Base-by-base conservation (phyloP, 1,140 invertebrate species). In the Archivesica marissinica region DNA sequence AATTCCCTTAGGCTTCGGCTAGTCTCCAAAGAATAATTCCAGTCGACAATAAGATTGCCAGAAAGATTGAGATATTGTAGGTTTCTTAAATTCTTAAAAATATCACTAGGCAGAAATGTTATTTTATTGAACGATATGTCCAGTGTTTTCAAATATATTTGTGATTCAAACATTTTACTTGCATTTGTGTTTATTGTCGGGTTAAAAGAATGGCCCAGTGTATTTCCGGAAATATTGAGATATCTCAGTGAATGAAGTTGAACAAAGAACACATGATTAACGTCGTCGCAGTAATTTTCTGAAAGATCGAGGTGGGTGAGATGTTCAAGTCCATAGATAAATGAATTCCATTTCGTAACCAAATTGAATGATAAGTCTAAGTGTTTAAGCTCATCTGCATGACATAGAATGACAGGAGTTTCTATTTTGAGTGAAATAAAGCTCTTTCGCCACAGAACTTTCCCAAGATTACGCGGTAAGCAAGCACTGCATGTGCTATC, bases 221-320 rank as follows among this genome's bases (percentile, higher is more conserved):
- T 33, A 66, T 79, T 79, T 20, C 28, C 41, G 17, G 77, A 79
- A 23, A 79, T 68, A 38, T 79, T 79, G 17, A 79, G 30, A 11
- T 25, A 15, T 33, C 50, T 9, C 56, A 79, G 35, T 13, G n/a
- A n/a, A 3, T 11, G 15, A 50, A 74, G 50, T 20, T 44, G 23
- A 30, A 38, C 15, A 28, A 74, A 74, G 30, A 74, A 74, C 9
- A 11, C 23, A 25, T 30, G 25, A 23, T 13, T 20, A 28, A 74
- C 17, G 15, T 44, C 9, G 11, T 44, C n/a, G 30, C 70, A 74
- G 25, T 47, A 47, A 28, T 74, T 74, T 28, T 74, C 44, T 47
- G 70, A 74, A 15, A 74, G 30, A 28, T 74, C 70, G 15, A 74
- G 30, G 28, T 30, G 17, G 25, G 35, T 47, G 9, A 74, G 15